Evolutionary conservation across 2,113 vertebrate genomes (phyloP).

Genomic region (Cathartes aura): DNA sequence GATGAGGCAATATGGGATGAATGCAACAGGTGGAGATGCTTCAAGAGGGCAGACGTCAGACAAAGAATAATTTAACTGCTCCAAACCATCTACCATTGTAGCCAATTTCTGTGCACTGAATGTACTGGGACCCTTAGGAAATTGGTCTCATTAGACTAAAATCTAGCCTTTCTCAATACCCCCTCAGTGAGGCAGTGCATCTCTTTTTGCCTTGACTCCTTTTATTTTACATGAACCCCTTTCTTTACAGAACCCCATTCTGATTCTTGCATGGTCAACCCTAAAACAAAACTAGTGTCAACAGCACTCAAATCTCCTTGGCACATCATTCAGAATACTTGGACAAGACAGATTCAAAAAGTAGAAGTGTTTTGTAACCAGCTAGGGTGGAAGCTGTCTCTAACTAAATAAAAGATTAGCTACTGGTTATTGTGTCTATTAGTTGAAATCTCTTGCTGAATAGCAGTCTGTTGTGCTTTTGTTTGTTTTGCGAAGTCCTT

Average conservation of each 20-base stretch:
- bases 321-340: neutral
- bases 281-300: neutral
- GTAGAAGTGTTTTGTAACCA: neutral
- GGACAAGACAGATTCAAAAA: neutral
- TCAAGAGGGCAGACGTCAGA: neutral
- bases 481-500: neutral
- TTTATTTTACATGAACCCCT: neutral
- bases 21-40: neutral
- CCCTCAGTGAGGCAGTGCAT: neutral
- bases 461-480: neutral
- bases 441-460: neutral
- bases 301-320: neutral
- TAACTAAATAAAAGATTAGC: neutral
- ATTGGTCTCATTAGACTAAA: neutral
- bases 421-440: neutral
- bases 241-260: neutral
- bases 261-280: neutral
- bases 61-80: neutral
- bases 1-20: neutral
- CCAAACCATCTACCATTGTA: neutral
- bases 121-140: accelerated
- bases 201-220: neutral
- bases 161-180: neutral
- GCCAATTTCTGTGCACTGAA: neutral
- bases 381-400: neutral